These are phyloP conservation scores for Trialeurodes vaporariorum DNA, from an alignment of 1,140 invertebrate species.

Conservation along the genomic window DNA sequence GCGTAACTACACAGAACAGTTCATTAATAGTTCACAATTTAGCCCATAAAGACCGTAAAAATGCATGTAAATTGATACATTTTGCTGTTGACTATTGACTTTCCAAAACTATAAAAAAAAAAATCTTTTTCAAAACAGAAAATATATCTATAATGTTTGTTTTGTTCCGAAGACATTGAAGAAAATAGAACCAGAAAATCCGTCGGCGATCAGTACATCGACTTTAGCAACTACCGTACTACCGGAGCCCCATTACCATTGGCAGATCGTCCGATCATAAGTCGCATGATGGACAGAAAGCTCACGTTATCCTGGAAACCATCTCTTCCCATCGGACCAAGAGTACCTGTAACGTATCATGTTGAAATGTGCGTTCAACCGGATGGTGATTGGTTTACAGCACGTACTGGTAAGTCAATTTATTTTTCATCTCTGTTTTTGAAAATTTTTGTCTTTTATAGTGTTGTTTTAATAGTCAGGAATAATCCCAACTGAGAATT, in stretches of 20 bases:
- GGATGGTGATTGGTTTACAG: constrained; percentile 76
- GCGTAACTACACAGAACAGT: too few species aligned
- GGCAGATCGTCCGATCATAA: constrained; percentile 76
- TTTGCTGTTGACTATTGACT: too few species aligned
- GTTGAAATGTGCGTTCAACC: constrained; percentile 87
- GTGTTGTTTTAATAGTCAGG: too few species aligned
- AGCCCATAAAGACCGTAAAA: too few species aligned
- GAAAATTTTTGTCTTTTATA: too few species aligned
- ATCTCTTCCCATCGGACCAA: constrained; percentile 64
- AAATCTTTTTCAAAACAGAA: too few species aligned
- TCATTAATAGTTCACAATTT: too few species aligned
- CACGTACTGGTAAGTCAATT: constrained; percentile 45
- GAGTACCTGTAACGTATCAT: constrained; percentile 80
- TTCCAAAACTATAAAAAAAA: too few species aligned
- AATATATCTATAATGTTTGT: too few species aligned
- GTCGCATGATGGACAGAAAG: constrained; percentile 71
- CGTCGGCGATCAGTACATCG: constrained; percentile 65
- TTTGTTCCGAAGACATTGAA: not conserved
- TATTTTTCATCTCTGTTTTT: too few species aligned
- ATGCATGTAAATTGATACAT: too few species aligned
- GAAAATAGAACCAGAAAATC: constrained; percentile 55
- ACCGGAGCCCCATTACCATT: constrained; percentile 70
- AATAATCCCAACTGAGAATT: too few species aligned
- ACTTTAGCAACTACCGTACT: constrained; percentile 70
- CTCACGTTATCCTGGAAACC: constrained; percentile 85